phyloP scores from a whole-genome alignment of 1,140 invertebrate genomes.

The Nymphalis io region DNA sequence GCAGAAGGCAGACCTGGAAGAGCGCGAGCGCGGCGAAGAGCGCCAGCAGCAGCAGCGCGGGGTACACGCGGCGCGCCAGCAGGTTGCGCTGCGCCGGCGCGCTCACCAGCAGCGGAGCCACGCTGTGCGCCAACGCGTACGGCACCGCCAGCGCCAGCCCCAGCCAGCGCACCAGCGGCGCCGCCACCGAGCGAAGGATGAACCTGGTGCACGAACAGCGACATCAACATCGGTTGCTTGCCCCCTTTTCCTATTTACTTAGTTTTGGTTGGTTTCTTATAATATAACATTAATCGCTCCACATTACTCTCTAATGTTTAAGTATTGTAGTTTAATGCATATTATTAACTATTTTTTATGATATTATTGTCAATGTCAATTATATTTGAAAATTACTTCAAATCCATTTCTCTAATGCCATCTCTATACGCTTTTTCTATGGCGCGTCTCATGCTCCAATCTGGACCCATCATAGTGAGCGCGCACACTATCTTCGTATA shows the following conservation, averaged over 20 bases:
- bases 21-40: conserved; percentile 86
- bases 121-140: conserved; percentile 91
- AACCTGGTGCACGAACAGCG: conserved; percentile 75
- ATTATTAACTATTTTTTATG: too few species aligned
- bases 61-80: conserved; percentile 94
- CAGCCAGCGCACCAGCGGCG: conserved; percentile 93
- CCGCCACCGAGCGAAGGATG: conserved; percentile 91
- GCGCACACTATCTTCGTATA: conserved; percentile 99
- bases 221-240: background rate
- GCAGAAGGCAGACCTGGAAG: conserved; percentile 82
- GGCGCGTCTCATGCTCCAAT: conserved; percentile 94
- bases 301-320: too few species aligned
- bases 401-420: conserved; percentile 95
- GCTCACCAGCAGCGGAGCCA: conserved; percentile 90
- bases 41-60: conserved; percentile 89
- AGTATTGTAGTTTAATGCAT: too few species aligned
- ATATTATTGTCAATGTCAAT: too few species aligned
- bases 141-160: conserved; percentile 94
- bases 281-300: too few species aligned
- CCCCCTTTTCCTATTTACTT: too few species aligned
- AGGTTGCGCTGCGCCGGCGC: conserved; percentile 88
- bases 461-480: conserved; percentile 97
- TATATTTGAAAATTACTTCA: conserved; percentile 79
- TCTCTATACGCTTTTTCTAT: conserved; percentile 95
- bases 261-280: too few species aligned